Base-by-base conservation (phyloP, 2,113 vertebrate genomes). In the Sitta europaea region DNA sequence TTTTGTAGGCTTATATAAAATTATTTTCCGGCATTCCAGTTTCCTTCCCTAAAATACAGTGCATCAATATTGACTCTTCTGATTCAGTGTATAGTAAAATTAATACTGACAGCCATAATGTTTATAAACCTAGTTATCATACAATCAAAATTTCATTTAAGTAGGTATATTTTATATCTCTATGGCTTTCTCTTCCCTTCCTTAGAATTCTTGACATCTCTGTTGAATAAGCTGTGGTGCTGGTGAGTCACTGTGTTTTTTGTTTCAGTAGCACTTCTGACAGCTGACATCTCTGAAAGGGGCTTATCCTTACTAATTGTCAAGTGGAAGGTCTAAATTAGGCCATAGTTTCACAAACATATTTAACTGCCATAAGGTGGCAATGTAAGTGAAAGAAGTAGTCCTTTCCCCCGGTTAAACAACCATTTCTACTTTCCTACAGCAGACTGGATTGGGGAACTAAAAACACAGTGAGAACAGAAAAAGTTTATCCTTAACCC, bases 231-330 rank as follows among this genome's bases (percentile, higher is more conserved):
- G 47, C n/a, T 90, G 54, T 88, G 65, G 33, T 91, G 72, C 35
- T 84, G 47, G 36, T 95, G 91, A 91, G 59, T 95, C 86, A 94
- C 38, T 51, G 58, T 38, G 58, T 24, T 65, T 87, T 92, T 88
- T 94, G n/a, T 90, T 93, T 88, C 88, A 86, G 68, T 91, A 92
- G 43, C 88, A 61, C n/a, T 91, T 86, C 57, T 91, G 79, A 95
- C 65, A 96, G 76, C 72, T 96, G 88, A 59, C 28, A 53, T 74
- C 61, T 92, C 68, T 89, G 63, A 35, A 85, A 85, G 27, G 45
- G 50, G 72, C 40, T 86, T 35, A 72, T 77, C n/a, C 57, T 89
- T 63, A 57, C 80, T 92, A 89, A 93, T 77, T 91, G 73, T 57
- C 73, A 80, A 91, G 53, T 40, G 72, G 57, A 59, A 89, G 43